Base-by-base conservation (phyloP, 1,140 invertebrate species). In the Spodoptera litura region DNA sequence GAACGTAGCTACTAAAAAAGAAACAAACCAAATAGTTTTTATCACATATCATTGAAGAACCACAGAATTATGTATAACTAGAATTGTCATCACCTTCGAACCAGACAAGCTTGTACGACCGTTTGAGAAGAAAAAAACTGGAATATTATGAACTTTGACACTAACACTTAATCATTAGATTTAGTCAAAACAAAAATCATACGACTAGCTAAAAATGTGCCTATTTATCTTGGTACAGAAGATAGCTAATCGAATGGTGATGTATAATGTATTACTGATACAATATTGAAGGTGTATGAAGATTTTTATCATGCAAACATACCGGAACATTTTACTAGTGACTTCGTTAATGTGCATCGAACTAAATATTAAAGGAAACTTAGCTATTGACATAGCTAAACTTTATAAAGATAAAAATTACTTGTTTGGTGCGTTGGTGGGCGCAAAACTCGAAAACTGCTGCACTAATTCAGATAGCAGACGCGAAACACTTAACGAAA, bases 131-230 rank as follows among this genome's bases (percentile, higher is more conserved):
- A 62, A 62, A 62, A 20, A 44, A 61, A 58, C 55, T 27, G 55
- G 55, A 11, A 25, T 3, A 15, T 49, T 66, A 5, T 25, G 10
- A 49, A 44, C 62, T 66, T 66, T 66, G 62, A 66, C 38, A 49
- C 62, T 13, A 11, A n/a, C 4, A 12, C 12, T 38, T 44, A 66
- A 44, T 49, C 38, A 5, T 15, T 66, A 9, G 10, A 49, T 11
- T 12, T 11, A 64, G 35, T 44, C 35, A 64, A 64, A 64, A 64
- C 38, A 66, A 66, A 49, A n/a, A 66, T 66, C 62, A 38, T 66
- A 66, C 35, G 62, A 66, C 38, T 66, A 9, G 38, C 62, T 10
- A 20, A 66, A 4, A 66, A 10, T 44, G 15, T 49, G 10, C 9
- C 38, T n/a, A 44, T 11, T 44, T 20, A 66, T 25, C 38, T 66